These are phyloP conservation scores for Trigoniulus corallinus DNA, from an alignment of 1,140 invertebrate species.

Conservation along the genomic window DNA sequence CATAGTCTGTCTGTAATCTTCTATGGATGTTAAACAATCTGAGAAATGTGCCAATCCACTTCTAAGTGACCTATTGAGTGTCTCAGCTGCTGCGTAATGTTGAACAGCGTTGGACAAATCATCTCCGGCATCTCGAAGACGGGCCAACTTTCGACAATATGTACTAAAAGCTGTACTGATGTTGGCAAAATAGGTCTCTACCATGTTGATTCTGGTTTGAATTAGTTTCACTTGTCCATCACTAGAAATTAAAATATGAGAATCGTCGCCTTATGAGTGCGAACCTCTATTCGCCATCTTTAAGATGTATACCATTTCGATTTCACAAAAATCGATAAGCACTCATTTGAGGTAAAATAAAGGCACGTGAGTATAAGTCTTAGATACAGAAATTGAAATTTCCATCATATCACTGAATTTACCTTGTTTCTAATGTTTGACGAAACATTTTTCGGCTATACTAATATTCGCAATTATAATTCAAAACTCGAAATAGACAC, in stretches of 20 bases:
- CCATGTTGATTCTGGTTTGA: background rate
- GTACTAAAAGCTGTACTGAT: background rate
- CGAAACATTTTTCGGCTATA: no score
- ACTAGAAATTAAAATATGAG: background rate
- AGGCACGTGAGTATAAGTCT: no score
- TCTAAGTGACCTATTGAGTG: constrained; percentile 8
- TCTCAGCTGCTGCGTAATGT: constrained; percentile 7
- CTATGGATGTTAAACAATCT: constrained; percentile 7
- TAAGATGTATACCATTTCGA: no score
- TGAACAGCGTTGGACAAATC: constrained; percentile 9
- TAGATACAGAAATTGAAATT: no score
- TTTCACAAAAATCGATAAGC: no score
- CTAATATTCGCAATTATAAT: no score
- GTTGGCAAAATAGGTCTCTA: background rate
- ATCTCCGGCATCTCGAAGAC: constrained; percentile 12
- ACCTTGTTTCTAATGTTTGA: no score
- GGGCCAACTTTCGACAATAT: background rate
- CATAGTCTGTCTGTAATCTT: constrained; percentile 7
- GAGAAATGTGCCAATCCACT: background rate
- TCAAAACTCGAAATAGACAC: no score
- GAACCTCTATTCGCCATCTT: no score
- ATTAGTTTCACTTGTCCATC: background rate
- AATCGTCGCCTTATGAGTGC: no score
- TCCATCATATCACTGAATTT: no score
- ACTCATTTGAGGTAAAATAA: no score